These are phyloP conservation scores for Balaeniceps rex DNA, from an alignment of 2,113 vertebrate species.

Conservation along the genomic window DNA sequence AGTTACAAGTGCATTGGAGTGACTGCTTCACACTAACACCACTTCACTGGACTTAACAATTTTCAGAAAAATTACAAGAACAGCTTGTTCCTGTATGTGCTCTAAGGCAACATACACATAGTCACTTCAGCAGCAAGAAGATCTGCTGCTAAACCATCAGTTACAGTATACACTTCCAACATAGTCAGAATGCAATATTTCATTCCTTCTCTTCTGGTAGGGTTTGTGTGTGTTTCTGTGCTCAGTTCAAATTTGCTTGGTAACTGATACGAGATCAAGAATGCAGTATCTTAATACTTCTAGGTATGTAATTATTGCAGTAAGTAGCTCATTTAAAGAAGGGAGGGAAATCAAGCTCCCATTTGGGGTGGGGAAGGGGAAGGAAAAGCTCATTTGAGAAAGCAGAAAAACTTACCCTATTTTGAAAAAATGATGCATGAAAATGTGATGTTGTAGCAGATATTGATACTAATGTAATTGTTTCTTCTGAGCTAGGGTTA, in stretches of 20 bases:
- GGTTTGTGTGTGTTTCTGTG: not conserved
- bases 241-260: not conserved
- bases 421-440: conserved; percentile 99
- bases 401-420: conserved; percentile 85
- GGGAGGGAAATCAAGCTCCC: not conserved
- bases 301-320: not conserved
- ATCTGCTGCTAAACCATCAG: not conserved
- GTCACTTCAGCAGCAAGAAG: not conserved
- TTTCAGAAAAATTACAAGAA: not conserved
- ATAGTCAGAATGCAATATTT: not conserved
- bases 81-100: not conserved
- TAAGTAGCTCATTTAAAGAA: not conserved
- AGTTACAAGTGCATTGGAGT: not conserved
- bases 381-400: not conserved
- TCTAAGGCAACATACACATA: not conserved
- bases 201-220: not conserved
- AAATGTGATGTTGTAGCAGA: conserved; percentile 99
- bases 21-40: not conserved
- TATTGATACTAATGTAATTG: conserved; percentile 98
- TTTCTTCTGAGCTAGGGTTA: conserved; percentile 99
- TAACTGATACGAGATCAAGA: not conserved
- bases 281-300: not conserved
- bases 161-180: not conserved
- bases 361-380: not conserved
- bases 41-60: not conserved